Percentiles rank a stretch among this genome's conserved stretches.
phyloP scores from a whole-genome alignment of 2,113 vertebrate species.

The Pangasianodon hypophthalmus region DNA sequence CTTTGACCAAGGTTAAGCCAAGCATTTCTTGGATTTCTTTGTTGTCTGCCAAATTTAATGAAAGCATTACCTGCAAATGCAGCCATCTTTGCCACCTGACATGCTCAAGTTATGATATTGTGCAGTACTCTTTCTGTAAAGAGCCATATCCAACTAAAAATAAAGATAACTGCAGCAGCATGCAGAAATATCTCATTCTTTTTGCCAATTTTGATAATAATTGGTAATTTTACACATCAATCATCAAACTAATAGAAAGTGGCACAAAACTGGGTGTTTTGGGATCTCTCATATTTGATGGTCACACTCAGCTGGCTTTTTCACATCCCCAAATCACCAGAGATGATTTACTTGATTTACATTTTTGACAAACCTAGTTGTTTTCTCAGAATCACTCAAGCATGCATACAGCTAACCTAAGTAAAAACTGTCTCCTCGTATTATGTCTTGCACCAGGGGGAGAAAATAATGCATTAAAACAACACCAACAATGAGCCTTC shows the following conservation, averaged over 20 bases:
- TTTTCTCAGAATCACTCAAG: not conserved
- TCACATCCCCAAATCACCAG: not conserved
- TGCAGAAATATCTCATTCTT: not conserved
- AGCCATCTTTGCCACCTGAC: not conserved
- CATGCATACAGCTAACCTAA: not conserved
- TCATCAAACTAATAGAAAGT: conserved; percentile 26
- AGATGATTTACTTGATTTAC: not conserved
- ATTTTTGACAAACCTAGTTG: not conserved
- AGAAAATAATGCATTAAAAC: not conserved
- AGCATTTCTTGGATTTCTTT: not conserved
- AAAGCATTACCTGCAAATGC: not conserved
- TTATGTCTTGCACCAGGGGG: not conserved
- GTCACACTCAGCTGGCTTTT: conserved; percentile 17
- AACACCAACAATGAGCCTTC: not conserved
- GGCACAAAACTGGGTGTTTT: conserved; percentile 1
- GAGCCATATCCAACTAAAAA: not conserved
- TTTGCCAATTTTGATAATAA: conserved; percentile 12
- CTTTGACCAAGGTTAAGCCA: not conserved
- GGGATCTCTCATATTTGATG: not conserved
- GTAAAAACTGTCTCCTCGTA: not conserved
- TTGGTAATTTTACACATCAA: conserved; percentile 42
- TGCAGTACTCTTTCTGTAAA: not conserved
- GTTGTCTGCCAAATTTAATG: not conserved
- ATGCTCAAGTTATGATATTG: not conserved
- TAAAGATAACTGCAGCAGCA: not conserved